phyloP scores from a whole-genome alignment of 2,113 vertebrate species.

The human (Homo sapiens) region DNA sequence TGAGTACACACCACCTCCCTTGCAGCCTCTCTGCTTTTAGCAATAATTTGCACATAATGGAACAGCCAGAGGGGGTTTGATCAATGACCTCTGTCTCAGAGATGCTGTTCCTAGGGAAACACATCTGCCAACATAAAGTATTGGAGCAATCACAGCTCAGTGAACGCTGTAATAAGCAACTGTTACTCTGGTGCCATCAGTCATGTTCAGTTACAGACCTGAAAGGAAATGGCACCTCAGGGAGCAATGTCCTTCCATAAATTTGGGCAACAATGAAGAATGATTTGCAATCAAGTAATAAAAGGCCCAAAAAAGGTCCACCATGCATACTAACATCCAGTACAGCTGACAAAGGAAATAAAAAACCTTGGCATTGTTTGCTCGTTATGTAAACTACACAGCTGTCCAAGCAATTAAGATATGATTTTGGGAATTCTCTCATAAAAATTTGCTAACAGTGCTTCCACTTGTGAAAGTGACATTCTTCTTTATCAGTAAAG shows the following conservation, averaged over 20 bases:
- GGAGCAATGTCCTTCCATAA: constrained; percentile 94
- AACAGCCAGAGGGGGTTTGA: constrained; percentile 92
- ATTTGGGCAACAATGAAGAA: constrained; percentile 94
- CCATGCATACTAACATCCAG: constrained; percentile 90
- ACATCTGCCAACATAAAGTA: constrained; percentile 95
- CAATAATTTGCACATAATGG: constrained; percentile 94
- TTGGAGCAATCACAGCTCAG: constrained; percentile 93
- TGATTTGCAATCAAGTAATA: constrained; percentile 94
- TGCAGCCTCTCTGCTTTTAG: constrained; percentile 87
- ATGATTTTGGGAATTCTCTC: constrained; percentile 92
- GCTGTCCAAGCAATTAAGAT: constrained; percentile 92
- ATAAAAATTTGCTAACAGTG: constrained; percentile 89
- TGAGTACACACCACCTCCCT: constrained; percentile 71
- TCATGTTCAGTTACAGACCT: constrained; percentile 93
- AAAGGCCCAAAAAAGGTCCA: constrained; percentile 89
- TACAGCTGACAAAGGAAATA: constrained; percentile 90
- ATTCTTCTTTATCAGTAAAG: constrained; percentile 90
- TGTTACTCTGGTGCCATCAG: constrained; percentile 91
- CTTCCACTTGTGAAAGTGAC: constrained; percentile 91
- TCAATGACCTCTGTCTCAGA: constrained; percentile 93
- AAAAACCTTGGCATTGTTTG: constrained; percentile 91
- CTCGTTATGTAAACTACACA: constrained; percentile 92
- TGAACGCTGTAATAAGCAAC: constrained; percentile 92
- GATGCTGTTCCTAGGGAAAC: constrained; percentile 92
- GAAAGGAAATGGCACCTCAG: constrained; percentile 92